Evolutionary conservation across 2,797 vertebrate species (phyloP), one percentile per base, ranked within the genome.

Genomic region (Natrix natrix): DNA sequence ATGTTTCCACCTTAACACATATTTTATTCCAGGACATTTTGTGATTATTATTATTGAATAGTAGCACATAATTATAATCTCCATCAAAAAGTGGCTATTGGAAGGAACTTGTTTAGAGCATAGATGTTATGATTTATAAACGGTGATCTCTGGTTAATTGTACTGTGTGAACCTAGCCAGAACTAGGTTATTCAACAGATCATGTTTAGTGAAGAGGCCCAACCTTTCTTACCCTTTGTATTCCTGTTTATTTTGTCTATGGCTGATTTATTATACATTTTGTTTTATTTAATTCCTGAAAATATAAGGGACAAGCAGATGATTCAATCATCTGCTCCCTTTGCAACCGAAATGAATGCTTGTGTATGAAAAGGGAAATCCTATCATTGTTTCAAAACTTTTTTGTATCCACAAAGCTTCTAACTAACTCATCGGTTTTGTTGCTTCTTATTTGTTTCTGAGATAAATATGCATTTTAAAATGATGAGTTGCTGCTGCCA

Each of bases 11-110:
- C 32, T 74, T 11, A 32, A n/a, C n/a, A 93, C 93, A 91, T 89
- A 12, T 0, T 0, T 52, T 93, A 37, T 95, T 14, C 37, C 37
- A 69, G 63, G 13, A 69, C 63, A 32, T 32, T 69, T 69, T 59
- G 8, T 13, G 1, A 7, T 96, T 93, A 90, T 59, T 88, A 88
- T 95, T 93, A 20, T 94, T 74, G 89, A 5, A 5, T 28, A 66
- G 37, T 26, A 89, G 16, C 8, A 14, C 7, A n/a, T 52, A 13
- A 32, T 56, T 90, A 57, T 28, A 56, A 43, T 10, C 52, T 22
- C n/a, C 54, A 78, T 56, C 28, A n/a, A 69, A 74, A 78, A 90
- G 1, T 74, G 28, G 13, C 59, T 63, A 26, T 48, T 26, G 61
- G 88, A 61, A 57, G n/a, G 32, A 32, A n/a, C 55, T n/a, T 69